These are phyloP conservation scores for Aculops lycopersici DNA, from an alignment of 1,140 invertebrate species.

Conservation along the genomic window DNA sequence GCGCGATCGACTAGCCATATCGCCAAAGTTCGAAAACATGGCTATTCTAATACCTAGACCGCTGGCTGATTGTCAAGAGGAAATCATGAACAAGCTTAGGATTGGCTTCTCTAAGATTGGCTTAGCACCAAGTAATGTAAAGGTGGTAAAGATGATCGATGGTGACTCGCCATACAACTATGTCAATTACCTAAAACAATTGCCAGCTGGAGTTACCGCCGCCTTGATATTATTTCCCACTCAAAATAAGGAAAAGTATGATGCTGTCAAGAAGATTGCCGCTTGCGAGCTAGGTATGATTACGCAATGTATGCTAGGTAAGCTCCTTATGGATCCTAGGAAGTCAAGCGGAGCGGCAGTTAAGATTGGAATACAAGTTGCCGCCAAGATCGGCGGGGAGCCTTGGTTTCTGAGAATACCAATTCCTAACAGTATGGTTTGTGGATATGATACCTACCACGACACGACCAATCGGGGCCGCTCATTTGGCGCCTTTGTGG, in stretches of 20 bases:
- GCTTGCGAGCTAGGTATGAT: slow-evolving; percentile 26
- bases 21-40: too few relatives aligned
- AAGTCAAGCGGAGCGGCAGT: slow-evolving; percentile 27
- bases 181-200: neutral
- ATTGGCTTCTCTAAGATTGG: slow-evolving; percentile 12
- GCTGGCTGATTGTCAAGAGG: neutral
- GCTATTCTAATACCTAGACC: slow-evolving; percentile 12
- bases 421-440: slow-evolving; percentile 18
- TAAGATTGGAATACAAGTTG: slow-evolving; percentile 30
- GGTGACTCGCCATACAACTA: neutral
- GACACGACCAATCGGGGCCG: slow-evolving; percentile 13
- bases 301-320: slow-evolving; percentile 31
- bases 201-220: neutral
- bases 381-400: slow-evolving; percentile 24
- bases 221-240: slow-evolving; percentile 32
- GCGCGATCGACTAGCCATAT: too few relatives aligned
- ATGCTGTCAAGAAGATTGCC: slow-evolving; percentile 49
- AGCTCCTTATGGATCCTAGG: slow-evolving; percentile 21
- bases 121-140: slow-evolving; percentile 15
- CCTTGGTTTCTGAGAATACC: slow-evolving; percentile 23
- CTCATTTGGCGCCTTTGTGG: slow-evolving; percentile 19
- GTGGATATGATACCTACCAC: slow-evolving; percentile 22
- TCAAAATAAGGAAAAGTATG: slow-evolving; percentile 34
- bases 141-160: slow-evolving; percentile 5
- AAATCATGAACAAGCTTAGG: slow-evolving; percentile 12